Evolutionary conservation across 2,888 invertebrate species (phyloP).

Genomic region (Zele albiditarsus): DNA sequence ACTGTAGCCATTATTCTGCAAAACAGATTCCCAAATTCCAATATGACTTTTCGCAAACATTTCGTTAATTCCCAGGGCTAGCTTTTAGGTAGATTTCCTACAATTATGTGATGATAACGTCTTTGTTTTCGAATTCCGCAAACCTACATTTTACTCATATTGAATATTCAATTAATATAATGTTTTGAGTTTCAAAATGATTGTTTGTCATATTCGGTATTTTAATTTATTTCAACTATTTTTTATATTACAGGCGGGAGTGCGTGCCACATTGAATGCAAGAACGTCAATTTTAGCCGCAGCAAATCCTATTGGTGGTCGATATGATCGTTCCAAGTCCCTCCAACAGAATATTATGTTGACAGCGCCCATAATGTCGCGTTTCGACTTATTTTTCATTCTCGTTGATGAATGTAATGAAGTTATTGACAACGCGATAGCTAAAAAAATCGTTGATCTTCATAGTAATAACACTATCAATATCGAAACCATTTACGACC

Average conservation of each 20-base stretch:
- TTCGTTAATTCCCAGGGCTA: no score
- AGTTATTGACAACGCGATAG: slow-evolving; percentile 97
- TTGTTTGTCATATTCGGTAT: not conserved
- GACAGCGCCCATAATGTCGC: slow-evolving; percentile 98
- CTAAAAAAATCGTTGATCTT: slow-evolving; percentile 94
- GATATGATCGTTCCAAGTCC: slow-evolving; percentile 95
- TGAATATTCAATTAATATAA: no score
- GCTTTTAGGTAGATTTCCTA: no score
- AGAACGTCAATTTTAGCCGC: slow-evolving; percentile 98
- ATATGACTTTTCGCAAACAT: no score
- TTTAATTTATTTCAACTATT: not conserved
- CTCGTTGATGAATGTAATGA: slow-evolving; percentile 97
- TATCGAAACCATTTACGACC: slow-evolving; percentile 86
- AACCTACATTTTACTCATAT: no score
- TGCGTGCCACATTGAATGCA: slow-evolving; percentile 97
- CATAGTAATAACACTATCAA: slow-evolving; percentile 89
- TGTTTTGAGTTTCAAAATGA: slow-evolving; percentile 8
- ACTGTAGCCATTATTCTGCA: no score
- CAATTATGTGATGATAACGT: no score
- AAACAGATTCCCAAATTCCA: no score
- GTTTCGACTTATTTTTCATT: slow-evolving; percentile 99
- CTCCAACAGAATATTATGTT: slow-evolving; percentile 95
- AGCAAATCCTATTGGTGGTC: slow-evolving; percentile 97
- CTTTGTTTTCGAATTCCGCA: no score
- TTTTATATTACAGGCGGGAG: slow-evolving; percentile 83